These are phyloP conservation scores for Fragum sueziense DNA, from an alignment of 2,888 invertebrate genomes.

Conservation along the genomic window DNA sequence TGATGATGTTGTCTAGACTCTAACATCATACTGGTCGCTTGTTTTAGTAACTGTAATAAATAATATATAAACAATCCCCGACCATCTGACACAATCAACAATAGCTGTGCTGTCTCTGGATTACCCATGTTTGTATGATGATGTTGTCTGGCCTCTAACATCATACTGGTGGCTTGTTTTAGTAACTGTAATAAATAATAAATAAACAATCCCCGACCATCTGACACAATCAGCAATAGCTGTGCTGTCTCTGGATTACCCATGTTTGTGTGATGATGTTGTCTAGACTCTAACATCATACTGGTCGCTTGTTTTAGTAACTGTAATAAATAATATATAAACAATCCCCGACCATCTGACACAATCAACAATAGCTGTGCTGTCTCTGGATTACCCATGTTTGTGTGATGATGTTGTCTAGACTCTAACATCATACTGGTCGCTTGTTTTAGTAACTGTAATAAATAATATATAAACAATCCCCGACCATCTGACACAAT, in stretches of 20 bases:
- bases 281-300: slow-evolving; percentile 83
- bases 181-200: slow-evolving; percentile 85
- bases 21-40: slow-evolving; percentile 86
- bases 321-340: slow-evolving; percentile 85
- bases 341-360: slow-evolving; percentile 97
- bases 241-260: slow-evolving; percentile 85
- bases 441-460: slow-evolving; percentile 88
- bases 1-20: slow-evolving; percentile 82
- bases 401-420: slow-evolving; percentile 68
- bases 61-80: slow-evolving; percentile 94
- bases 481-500: slow-evolving; percentile 98
- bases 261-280: slow-evolving; percentile 64
- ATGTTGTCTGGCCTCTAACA: slow-evolving; percentile 83
- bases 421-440: slow-evolving; percentile 85
- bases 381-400: slow-evolving; percentile 68
- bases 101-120: slow-evolving; percentile 86
- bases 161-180: slow-evolving; percentile 88
- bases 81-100: slow-evolving; percentile 97
- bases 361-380: slow-evolving; percentile 94
- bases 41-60: slow-evolving; percentile 86
- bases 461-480: slow-evolving; percentile 88
- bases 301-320: slow-evolving; percentile 91
- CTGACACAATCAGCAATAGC: slow-evolving; percentile 95
- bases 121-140: slow-evolving; percentile 67
- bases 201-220: slow-evolving; percentile 97